phyloP scores from a whole-genome alignment of 2,797 vertebrate genomes.

The Acridotheres tristis region DNA sequence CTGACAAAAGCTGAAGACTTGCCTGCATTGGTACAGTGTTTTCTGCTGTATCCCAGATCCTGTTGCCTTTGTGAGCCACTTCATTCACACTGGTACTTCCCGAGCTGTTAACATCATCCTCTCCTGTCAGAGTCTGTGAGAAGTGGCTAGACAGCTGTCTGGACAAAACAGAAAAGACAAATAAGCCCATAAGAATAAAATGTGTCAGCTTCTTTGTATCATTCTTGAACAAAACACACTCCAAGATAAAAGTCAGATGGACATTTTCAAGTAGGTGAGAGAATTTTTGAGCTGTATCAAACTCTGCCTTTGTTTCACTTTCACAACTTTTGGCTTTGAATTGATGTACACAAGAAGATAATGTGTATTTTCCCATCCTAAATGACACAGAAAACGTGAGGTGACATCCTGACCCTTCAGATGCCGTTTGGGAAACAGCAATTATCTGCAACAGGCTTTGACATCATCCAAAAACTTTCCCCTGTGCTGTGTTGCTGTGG shows the following conservation, averaged over 20 bases:
- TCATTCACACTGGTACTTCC: slow-evolving; percentile 86
- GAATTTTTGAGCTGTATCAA: neutral
- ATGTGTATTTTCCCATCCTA: neutral
- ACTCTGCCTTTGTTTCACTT: neutral
- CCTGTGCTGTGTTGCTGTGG: neutral
- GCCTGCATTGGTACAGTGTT: slow-evolving; percentile 81
- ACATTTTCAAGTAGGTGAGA: neutral
- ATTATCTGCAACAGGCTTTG: neutral
- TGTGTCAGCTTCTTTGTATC: neutral
- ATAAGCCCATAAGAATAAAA: neutral
- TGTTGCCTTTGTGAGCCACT: slow-evolving; percentile 63
- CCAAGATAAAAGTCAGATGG: neutral
- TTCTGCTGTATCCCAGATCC: slow-evolving; percentile 83
- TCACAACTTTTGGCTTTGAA: neutral
- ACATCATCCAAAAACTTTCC: neutral
- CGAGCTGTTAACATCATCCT: slow-evolving; percentile 83
- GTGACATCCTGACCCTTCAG: neutral
- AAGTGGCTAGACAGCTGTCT: slow-evolving; percentile 52
- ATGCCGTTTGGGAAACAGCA: neutral
- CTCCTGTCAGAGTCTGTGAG: slow-evolving; percentile 81
- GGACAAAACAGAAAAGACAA: slow-evolving; percentile 7
- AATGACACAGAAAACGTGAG: neutral
- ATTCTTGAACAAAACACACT: neutral
- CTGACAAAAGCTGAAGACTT: neutral
- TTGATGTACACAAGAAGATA: neutral